Evolutionary conservation across 2,888 invertebrate species (phyloP), one percentile per base, ranked within the genome.

Genomic region (Euclidia mi): DNA sequence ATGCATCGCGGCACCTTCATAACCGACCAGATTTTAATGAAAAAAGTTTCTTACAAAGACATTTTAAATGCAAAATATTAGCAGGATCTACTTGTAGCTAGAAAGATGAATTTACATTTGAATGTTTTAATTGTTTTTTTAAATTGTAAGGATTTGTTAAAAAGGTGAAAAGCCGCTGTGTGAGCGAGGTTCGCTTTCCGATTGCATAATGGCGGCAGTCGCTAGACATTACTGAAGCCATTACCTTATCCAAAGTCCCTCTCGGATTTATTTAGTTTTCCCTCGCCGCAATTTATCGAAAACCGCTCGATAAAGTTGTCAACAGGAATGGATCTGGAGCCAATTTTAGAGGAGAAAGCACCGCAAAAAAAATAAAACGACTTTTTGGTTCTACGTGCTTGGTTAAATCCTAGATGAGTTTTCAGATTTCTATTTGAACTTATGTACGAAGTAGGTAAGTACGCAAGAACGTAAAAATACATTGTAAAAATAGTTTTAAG

Each of bases 171-270:
- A 45, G 25, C 57, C 42, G 29, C 78, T 79, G 82, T 81, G 82
- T 84, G 67, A 76, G 80, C 78, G 84, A 76, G 87, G 88, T 85
- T 85, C 85, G 83, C 82, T 88, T 88, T 87, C 82, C 89, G 91
- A 94, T 92, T 92, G 93, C 94, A 93, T 92, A 92, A 92, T 87
- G 87, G 88, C 85, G 82, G 83, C 88, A 90, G 89, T 89, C 89
- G 84, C 88, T 84, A 92, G 91, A 91, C 94, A 93, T 93, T 93
- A 93, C 92, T 87, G 89, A 86, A 90, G 85, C 94, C 93, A 94
- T 94, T 94, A 94, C 94, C 94, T 94, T 94, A 94, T 94, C 94
- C 94, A 91, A 94, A 94, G 94, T 91, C 93, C 91, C 89, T 92
- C 91, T 91, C 88, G 93, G 93, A 94, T 94, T 94, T 93, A 94